Evolutionary conservation across 2,797 vertebrate genomes (phyloP), one percentile per base, ranked within the genome.

Genomic region (Oreonectes daqikongensis): DNA sequence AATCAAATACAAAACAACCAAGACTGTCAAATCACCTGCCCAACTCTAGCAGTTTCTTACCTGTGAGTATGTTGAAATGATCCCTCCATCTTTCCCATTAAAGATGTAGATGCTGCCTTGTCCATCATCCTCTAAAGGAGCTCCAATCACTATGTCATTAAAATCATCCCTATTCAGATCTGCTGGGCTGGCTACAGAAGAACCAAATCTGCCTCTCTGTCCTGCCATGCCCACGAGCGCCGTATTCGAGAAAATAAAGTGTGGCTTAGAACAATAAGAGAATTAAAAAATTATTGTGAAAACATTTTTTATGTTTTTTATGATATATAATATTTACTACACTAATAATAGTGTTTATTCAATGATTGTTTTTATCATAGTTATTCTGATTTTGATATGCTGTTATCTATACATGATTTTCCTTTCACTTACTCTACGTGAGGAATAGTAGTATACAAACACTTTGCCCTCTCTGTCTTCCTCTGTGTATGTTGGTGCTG

Each of bases 91-190:
- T 35, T 76, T 60, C 0, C 93, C 90, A 0, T 77, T 85, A 82
- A 94, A 95, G 52, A 95, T 80, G 71, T 94, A 95, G 78, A 95
- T 70, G 53, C 91, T 90, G 17, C 94, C 94, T 26, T 80, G 69
- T 5, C 89, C 86, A 0, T 82, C 2, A 0, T 93, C 86, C 79
- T 95, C 94, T 83, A 94, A 70, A 20, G 93, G 93, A 0, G 94
- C 93, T 72, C 94, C 92, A 11, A 94, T 78, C 0, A 90, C 93
- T 76, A 95, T 79, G 11, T 95, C 93, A 0, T 0, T 83, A n/a
- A 88, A n/a, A 1, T 50, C 12, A 48, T 95, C 93, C 3, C 4
- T 2, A 32, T 92, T 88, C 1, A 94, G 69, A 82, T 95, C 93
- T n/a, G 91, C 89, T 26, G 92, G 83, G 0, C 83, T 88, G 15